Percentiles rank a stretch among this genome's conserved stretches.
phyloP scores from a whole-genome alignment of 53 echinoderm and acorn worm genomes.

The Zoroaster sp. region DNA sequence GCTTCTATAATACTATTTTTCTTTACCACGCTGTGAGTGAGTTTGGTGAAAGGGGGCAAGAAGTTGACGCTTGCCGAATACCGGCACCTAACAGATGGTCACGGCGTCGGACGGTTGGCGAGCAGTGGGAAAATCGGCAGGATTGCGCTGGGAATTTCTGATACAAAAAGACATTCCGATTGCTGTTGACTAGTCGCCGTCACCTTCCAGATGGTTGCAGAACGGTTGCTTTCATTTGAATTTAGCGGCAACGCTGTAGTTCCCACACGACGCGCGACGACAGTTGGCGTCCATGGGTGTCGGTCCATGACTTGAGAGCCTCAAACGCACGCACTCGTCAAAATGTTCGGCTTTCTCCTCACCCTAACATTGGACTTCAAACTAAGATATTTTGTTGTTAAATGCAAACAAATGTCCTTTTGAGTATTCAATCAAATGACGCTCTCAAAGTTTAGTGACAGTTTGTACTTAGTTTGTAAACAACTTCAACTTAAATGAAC shows the following conservation, averaged over 20 bases:
- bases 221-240: conserved; percentile 62
- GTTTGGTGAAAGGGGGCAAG: conserved; percentile 57
- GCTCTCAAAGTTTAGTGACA: conserved; percentile 31
- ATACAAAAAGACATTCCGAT: conserved; percentile 64
- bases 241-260: conserved; percentile 60
- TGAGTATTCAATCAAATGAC: background rate
- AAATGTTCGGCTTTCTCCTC: conserved; percentile 19
- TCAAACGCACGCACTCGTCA: conserved; percentile 48
- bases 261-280: conserved; percentile 48
- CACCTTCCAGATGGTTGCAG: conserved; percentile 60
- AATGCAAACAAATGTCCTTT: conserved; percentile 17
- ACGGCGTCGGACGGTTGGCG: conserved; percentile 56
- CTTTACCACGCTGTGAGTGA: conserved; percentile 54
- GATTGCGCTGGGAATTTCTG: conserved; percentile 61
- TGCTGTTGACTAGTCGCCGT: conserved; percentile 61
- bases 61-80: conserved; percentile 60
- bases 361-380: conserved; percentile 23
- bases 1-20: conserved; percentile 61
- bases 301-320: conserved; percentile 27
- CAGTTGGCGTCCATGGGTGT: conserved; percentile 57
- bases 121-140: conserved; percentile 51
- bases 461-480: background rate
- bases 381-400: conserved; percentile 27
- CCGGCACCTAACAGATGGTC: conserved; percentile 61
- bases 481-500: background rate